Evolutionary conservation across 2,797 vertebrate genomes (phyloP).

Genomic region (Diceros bicornis): DNA sequence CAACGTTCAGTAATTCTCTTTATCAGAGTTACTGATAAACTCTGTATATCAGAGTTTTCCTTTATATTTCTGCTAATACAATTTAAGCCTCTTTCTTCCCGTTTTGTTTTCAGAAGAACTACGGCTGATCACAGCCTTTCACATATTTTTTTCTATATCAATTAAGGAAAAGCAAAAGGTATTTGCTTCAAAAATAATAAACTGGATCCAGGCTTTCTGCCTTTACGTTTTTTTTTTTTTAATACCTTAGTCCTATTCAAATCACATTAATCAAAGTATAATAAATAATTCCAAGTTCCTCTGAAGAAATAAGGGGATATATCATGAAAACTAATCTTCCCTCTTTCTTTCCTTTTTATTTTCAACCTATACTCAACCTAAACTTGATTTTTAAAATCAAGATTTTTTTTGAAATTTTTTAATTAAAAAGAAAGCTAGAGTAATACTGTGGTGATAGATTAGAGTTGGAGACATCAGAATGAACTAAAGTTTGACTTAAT

Average conservation of each 20-base stretch:
- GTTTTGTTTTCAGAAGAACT: constrained; percentile 65
- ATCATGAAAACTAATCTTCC: background rate
- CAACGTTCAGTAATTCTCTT: constrained; percentile 52
- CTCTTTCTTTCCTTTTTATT: background rate
- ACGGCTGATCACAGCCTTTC: constrained; percentile 49
- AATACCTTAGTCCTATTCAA: constrained; percentile 23
- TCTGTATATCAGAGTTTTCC: background rate
- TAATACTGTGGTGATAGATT: background rate
- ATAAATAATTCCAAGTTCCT: constrained; percentile 35
- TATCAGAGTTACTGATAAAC: background rate
- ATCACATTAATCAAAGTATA: constrained; percentile 21
- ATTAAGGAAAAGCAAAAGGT: constrained; percentile 23
- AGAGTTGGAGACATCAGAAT: background rate
- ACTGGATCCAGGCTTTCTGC: background rate
- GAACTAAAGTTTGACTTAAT: background rate
- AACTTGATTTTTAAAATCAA: constrained; percentile 59
- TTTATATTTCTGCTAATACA: constrained; percentile 48
- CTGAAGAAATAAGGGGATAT: background rate
- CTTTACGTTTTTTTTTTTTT: background rate
- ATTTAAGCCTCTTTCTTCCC: constrained; percentile 62
- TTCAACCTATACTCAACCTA: background rate
- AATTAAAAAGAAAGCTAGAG: background rate
- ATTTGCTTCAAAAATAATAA: background rate
- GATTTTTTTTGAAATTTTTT: background rate
- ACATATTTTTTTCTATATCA: background rate